Percentiles rank a stretch among this genome's conserved stretches.
Conservation (phyloP, 2,797 vertebrate species). For the Alauda arvensis region DNA sequence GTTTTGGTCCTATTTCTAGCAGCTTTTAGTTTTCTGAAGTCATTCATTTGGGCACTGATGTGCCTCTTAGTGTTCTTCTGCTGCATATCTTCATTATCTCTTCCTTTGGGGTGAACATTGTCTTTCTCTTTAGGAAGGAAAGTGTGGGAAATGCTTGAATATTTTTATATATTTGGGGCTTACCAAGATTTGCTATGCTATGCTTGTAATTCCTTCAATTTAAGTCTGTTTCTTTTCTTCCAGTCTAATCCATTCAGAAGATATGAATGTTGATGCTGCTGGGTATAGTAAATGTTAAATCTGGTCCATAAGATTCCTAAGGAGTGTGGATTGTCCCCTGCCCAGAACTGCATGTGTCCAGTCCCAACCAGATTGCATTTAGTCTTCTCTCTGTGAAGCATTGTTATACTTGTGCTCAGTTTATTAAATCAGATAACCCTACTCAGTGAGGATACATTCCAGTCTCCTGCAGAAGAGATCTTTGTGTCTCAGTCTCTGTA, state of each 20-base stretch:
- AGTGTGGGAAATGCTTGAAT: neutral
- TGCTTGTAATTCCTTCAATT: neutral
- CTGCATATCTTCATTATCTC: neutral
- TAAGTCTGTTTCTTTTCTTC: neutral
- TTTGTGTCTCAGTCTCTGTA: neutral
- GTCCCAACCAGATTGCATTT: neutral
- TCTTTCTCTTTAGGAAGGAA: neutral
- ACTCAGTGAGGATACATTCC: accelerated
- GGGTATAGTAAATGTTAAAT: neutral
- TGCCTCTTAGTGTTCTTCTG: neutral
- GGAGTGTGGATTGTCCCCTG: neutral
- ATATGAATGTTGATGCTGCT: neutral
- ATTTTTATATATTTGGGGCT: neutral
- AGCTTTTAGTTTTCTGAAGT: slow-evolving; percentile 7
- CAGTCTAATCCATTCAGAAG: neutral
- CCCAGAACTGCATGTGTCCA: neutral
- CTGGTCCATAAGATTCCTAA: neutral
- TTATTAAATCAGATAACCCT: neutral
- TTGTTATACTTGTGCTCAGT: neutral
- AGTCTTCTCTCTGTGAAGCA: neutral
- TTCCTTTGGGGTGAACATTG: neutral
- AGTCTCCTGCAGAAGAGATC: neutral
- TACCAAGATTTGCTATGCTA: neutral
- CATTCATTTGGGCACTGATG: neutral
- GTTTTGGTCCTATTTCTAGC: slow-evolving; percentile 4